phyloP scores from a whole-genome alignment of 35 echinoderm and acorn worm species.

The Eucidaris tribuloides region DNA sequence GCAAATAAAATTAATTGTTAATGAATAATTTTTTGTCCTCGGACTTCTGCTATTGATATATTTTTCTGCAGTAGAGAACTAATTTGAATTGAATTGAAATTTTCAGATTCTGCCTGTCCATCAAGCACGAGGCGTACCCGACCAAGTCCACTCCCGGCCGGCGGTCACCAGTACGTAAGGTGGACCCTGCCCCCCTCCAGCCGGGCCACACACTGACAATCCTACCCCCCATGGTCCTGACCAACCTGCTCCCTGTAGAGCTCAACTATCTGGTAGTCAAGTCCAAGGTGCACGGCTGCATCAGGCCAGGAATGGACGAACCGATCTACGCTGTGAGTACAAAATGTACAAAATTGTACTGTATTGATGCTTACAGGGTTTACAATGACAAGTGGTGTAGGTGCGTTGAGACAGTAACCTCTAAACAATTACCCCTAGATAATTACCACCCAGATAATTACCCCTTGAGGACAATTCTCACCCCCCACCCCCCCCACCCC shows the following conservation, averaged over 20 bases:
- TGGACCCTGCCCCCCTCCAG: background rate
- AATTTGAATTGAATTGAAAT: background rate
- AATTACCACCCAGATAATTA: too few species aligned
- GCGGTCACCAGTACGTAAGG: constrained; percentile 30
- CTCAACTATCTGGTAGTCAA: constrained; percentile 64
- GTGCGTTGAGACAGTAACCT: too few species aligned
- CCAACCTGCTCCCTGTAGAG: constrained; percentile 88
- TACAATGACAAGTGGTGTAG: too few species aligned
- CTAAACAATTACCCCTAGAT: too few species aligned
- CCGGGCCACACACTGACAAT: constrained; percentile 88
- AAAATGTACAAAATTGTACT: too few species aligned
- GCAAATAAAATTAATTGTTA: too few species aligned
- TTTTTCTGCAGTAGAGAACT: background rate
- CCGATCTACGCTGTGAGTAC: constrained; percentile 84
- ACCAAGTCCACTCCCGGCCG: constrained; percentile 42
- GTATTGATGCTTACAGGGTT: too few species aligned
- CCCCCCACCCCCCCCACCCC: too few species aligned
- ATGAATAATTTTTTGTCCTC: too few species aligned
- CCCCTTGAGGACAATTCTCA: too few species aligned
- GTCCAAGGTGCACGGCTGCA: constrained; percentile 43
- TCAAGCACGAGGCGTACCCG: constrained; percentile 78
- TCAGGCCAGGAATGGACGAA: constrained; percentile 86
- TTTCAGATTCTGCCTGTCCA: constrained; percentile 63
- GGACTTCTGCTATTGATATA: too few species aligned
- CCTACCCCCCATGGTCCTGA: constrained; percentile 85